A percentile compares a stretch with the other conserved stretches of the same genome.
These are phyloP conservation scores for Mesocricetus auratus DNA, from an alignment of 2,113 vertebrate genomes.

Conservation along the genomic window DNA sequence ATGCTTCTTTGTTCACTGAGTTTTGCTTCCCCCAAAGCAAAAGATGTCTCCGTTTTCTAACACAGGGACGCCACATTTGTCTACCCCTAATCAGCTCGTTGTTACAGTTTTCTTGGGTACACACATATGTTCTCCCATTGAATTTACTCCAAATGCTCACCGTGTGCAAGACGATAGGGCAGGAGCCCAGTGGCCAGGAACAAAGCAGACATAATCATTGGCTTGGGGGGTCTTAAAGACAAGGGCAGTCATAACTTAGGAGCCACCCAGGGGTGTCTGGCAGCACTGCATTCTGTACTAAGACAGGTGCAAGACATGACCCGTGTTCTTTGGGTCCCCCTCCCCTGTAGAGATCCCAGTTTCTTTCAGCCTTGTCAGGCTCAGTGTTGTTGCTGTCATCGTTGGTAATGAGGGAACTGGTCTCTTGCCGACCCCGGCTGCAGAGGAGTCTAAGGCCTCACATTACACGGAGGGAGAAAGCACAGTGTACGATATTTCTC, in stretches of 20 bases:
- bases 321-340: background rate
- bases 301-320: background rate
- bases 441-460: background rate
- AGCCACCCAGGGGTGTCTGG: background rate
- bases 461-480: background rate
- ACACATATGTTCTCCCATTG: conserved; percentile 1
- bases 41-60: background rate
- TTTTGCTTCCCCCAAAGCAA: background rate
- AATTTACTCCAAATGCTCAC: background rate
- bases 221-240: background rate
- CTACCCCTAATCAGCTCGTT: background rate
- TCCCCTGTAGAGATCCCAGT: background rate
- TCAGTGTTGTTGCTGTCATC: background rate
- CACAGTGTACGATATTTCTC: background rate
- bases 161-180: background rate
- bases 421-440: background rate
- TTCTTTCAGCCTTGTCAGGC: background rate
- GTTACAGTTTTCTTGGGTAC: conserved; percentile 15
- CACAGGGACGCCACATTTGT: background rate
- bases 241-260: background rate
- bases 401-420: background rate
- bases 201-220: background rate
- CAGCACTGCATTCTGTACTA: background rate
- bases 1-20: background rate
- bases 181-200: conserved; percentile 2